Conservation (phyloP, 2,797 vertebrate genomes). For the Luscinia megarhynchos region DNA sequence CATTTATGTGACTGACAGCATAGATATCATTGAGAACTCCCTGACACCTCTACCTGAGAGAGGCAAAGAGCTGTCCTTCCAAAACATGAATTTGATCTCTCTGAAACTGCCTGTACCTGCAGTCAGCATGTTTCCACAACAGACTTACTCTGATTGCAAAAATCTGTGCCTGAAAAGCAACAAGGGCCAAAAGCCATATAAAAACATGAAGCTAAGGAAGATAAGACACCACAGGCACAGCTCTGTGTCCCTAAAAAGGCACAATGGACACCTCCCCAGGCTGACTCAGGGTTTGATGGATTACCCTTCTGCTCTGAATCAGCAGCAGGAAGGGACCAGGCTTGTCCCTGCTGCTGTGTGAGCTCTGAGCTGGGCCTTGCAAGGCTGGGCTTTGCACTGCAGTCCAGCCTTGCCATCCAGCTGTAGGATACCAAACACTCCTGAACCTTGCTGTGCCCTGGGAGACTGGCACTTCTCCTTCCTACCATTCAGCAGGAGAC, state of each 20-base stretch:
- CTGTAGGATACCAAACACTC: not conserved
- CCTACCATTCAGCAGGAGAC: not conserved
- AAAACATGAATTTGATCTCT: not conserved
- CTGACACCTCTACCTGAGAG: not conserved
- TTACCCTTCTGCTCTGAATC: not conserved
- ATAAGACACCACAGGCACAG: not conserved
- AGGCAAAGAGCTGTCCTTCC: not conserved
- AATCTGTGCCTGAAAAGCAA: not conserved
- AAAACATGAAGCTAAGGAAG: not conserved
- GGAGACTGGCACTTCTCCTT: not conserved
- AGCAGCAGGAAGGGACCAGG: not conserved
- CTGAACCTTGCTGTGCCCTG: not conserved
- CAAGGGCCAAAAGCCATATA: not conserved
- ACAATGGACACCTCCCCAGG: accelerated
- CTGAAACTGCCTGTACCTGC: not conserved
- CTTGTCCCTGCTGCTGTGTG: accelerated
- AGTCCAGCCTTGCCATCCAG: accelerated
- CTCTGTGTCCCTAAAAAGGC: not conserved
- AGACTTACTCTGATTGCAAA: not conserved
- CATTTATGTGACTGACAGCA: not conserved
- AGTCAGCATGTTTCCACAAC: not conserved
- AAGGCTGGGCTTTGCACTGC: accelerated
- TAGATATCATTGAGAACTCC: not conserved
- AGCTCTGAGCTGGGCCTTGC: not conserved
- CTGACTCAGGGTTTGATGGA: not conserved